phyloP scores from a whole-genome alignment of 2,888 invertebrate species.

The Syrphus vitripennis region DNA sequence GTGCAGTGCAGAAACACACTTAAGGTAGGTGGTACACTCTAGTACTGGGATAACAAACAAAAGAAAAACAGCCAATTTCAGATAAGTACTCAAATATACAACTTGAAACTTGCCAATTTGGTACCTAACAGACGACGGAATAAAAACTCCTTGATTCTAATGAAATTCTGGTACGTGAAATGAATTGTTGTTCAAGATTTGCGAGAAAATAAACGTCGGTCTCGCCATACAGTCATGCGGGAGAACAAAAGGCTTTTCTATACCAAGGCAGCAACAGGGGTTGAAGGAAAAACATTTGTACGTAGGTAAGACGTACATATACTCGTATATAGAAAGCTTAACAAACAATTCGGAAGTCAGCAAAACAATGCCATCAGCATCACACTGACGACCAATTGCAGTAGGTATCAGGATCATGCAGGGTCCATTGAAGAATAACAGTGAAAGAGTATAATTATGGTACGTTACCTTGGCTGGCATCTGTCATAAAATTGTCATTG shows the following conservation, averaged over 20 bases:
- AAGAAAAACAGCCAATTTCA: conserved; percentile 41
- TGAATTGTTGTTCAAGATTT: conserved; percentile 62
- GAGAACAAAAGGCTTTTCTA: conserved; percentile 28
- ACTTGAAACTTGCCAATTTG: conserved; percentile 70
- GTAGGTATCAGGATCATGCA: no score
- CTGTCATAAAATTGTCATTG: no score
- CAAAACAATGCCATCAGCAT: neutral
- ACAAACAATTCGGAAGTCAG: neutral
- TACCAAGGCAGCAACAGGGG: neutral
- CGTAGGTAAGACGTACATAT: no score
- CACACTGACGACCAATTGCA: neutral
- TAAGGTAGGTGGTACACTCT: neutral
- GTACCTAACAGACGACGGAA: conserved; percentile 55
- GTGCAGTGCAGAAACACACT: neutral
- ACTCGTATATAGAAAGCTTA: neutral
- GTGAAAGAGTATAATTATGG: no score
- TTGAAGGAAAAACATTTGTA: neutral
- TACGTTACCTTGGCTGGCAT: no score
- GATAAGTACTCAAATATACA: conserved; percentile 51
- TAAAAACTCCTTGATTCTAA: conserved; percentile 64
- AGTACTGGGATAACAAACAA: neutral
- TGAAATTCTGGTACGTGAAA: conserved; percentile 68
- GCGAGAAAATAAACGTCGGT: conserved; percentile 16
- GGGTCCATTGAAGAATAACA: no score
- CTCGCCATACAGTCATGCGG: neutral